Evolutionary conservation across 1,140 invertebrate species (phyloP).

Genomic region (Lasioglossum albipes): DNA sequence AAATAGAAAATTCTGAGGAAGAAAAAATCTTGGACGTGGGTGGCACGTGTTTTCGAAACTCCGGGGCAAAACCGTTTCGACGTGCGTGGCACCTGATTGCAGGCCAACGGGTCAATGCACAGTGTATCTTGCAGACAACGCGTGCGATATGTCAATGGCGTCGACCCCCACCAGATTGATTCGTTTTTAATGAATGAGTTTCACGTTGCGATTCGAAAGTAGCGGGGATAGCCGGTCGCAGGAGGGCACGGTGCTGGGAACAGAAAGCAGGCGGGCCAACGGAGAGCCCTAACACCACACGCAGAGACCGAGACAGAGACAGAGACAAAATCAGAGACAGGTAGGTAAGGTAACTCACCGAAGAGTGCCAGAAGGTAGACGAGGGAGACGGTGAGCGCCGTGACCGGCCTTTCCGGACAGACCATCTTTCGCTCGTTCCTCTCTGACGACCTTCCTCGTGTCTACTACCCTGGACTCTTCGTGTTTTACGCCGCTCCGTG

Average conservation of each 20-base stretch:
- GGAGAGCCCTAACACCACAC: no score
- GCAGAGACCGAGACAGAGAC: no score
- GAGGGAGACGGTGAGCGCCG: slow-evolving; percentile 75
- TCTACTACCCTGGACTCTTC: slow-evolving; percentile 56
- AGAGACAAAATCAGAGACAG: background rate
- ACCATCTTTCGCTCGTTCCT: slow-evolving; percentile 70
- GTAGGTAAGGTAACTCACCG: slow-evolving; percentile 69
- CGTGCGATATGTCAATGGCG: no score
- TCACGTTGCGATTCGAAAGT: slow-evolving; percentile 8
- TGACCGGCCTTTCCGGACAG: slow-evolving; percentile 78
- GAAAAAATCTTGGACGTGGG: no score
- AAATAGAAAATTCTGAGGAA: no score
- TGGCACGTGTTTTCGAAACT: no score
- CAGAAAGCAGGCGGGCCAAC: no score
- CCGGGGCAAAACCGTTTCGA: no score
- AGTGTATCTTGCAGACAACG: no score
- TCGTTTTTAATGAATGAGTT: slow-evolving; percentile 43
- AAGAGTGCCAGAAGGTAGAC: slow-evolving; percentile 72
- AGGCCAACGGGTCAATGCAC: no score
- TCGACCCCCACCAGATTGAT: background rate
- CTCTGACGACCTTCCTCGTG: slow-evolving; percentile 56
- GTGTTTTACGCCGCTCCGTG: slow-evolving; percentile 47
- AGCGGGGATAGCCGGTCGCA: slow-evolving; percentile 14
- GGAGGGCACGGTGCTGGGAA: background rate
- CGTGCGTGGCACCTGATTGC: no score